Evolutionary conservation across 2,113 vertebrate species (phyloP).

Genomic region (Sardina pilchardus): DNA sequence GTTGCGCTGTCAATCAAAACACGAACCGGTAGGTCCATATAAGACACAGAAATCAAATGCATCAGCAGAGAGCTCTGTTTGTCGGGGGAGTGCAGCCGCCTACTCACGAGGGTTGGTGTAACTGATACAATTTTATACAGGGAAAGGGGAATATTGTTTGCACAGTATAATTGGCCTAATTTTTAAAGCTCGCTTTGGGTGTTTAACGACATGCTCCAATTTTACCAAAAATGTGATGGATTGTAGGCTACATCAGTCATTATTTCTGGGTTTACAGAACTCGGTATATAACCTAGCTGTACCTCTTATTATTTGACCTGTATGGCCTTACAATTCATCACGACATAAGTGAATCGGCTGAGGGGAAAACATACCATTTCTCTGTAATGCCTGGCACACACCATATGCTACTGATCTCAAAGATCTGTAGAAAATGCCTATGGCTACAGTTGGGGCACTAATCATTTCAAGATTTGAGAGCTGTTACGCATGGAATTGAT

Average conservation of each 20-base stretch:
- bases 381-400: neutral
- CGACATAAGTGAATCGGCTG: neutral
- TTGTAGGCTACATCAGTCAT: neutral
- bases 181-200: too few species aligned
- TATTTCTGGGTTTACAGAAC: neutral
- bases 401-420: slow-evolving; percentile 12
- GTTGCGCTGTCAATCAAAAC: too few species aligned
- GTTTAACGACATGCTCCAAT: too few species aligned
- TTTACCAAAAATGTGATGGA: neutral
- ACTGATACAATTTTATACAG: too few species aligned
- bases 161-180: too few species aligned
- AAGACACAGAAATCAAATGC: too few species aligned
- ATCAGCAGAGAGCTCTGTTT: too few species aligned
- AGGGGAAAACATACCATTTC: neutral
- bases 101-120: too few species aligned
- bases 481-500: slow-evolving; percentile 18
- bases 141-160: too few species aligned
- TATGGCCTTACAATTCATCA: neutral
- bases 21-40: too few species aligned
- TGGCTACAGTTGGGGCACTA: slow-evolving; percentile 14
- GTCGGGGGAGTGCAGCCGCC: too few species aligned
- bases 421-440: slow-evolving; percentile 16
- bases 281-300: neutral
- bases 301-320: neutral
- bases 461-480: slow-evolving; percentile 15